Evolutionary conservation across 1,140 invertebrate genomes (phyloP).

Genomic region (Megalonaias nervosa): DNA sequence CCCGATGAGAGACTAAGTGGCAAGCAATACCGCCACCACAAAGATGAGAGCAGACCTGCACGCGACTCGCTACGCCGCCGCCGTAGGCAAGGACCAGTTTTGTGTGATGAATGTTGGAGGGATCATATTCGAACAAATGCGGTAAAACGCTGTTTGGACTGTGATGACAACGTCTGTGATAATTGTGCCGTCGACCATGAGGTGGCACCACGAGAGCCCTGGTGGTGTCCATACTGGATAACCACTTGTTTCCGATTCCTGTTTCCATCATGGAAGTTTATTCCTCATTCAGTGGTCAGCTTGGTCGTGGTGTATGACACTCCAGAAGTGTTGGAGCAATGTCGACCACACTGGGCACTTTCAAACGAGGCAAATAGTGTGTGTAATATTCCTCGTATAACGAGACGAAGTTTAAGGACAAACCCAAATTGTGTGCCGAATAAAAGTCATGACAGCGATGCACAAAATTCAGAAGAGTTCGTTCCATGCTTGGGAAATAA

Average conservation of each 20-base stretch:
- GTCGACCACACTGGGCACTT: constrained; percentile 12
- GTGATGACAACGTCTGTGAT: constrained; percentile 24
- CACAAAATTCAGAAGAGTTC: background rate
- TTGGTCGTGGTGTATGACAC: background rate
- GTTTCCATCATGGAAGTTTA: constrained; percentile 9
- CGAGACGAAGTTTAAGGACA: constrained; percentile 4
- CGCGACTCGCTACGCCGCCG: no score
- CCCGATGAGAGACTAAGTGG: no score
- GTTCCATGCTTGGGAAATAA: background rate
- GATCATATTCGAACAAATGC: constrained; percentile 22
- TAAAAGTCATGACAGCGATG: background rate
- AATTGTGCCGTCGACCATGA: constrained; percentile 13
- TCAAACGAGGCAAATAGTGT: constrained; percentile 22
- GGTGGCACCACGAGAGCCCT: background rate
- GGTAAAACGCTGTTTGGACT: constrained; percentile 24
- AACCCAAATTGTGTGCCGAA: background rate
- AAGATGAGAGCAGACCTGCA: no score
- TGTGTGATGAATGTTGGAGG: constrained; percentile 33
- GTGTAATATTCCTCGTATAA: constrained; percentile 20
- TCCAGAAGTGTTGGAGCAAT: background rate
- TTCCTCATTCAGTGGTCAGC: constrained; percentile 27
- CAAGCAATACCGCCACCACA: no score
- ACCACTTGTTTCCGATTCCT: constrained; percentile 22
- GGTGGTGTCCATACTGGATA: constrained; percentile 21
- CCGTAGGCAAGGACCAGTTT: background rate